These are phyloP conservation scores for Euclidia mi DNA, from an alignment of 2,888 invertebrate species.

Conservation along the genomic window DNA sequence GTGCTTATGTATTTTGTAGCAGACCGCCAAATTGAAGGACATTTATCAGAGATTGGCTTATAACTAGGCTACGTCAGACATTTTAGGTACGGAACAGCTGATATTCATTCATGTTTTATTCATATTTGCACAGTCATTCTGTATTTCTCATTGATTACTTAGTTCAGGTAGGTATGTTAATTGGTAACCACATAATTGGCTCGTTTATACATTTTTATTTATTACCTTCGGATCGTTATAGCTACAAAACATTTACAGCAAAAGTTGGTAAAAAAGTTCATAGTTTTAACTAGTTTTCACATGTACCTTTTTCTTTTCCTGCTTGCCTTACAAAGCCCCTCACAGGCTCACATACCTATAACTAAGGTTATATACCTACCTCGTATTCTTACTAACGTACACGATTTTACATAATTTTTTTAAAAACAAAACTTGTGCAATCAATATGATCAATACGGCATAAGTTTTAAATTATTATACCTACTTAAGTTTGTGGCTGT, in stretches of 20 bases:
- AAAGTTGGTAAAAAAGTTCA: no score
- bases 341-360: no score
- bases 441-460: no score
- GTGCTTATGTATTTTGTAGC: constrained; percentile 54
- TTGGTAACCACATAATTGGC: constrained; percentile 25
- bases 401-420: no score
- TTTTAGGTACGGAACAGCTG: constrained; percentile 64
- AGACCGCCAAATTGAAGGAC: constrained; percentile 75
- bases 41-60: constrained; percentile 59
- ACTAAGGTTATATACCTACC: no score
- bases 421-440: no score
- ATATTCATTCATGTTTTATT: constrained; percentile 61
- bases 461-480: constrained; percentile 40
- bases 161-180: constrained; percentile 27
- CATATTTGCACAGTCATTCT: constrained; percentile 54
- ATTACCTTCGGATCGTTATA: no score
- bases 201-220: constrained; percentile 6
- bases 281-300: not conserved
- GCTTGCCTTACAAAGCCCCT: not conserved
- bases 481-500: constrained; percentile 34
- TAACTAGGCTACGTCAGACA: constrained; percentile 40
- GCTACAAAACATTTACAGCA: no score
- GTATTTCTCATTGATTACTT: constrained; percentile 37
- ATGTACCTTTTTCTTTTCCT: constrained; percentile 1
- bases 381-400: no score